A percentile compares a stretch with the other conserved stretches of the same genome.
phyloP scores from a whole-genome alignment of 2,797 vertebrate genomes.

The Enteromius thamalakanensis region DNA sequence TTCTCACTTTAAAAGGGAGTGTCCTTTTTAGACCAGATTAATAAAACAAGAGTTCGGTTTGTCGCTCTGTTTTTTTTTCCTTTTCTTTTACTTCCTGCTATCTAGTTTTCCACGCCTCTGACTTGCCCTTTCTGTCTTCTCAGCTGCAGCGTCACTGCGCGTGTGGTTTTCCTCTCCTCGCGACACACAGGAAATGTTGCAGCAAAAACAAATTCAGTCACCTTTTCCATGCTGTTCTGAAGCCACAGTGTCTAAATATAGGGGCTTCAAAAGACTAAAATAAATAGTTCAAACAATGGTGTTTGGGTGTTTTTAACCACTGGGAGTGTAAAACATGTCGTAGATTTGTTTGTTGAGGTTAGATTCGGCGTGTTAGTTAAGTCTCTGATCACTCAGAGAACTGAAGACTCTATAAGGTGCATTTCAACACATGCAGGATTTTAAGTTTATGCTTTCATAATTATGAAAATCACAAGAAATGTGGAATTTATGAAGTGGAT shows the following conservation, averaged over 20 bases:
- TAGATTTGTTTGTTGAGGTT: slow-evolving; percentile 69
- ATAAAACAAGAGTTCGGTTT: slow-evolving; percentile 46
- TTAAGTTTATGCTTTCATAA: neutral
- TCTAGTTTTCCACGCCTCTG: slow-evolving; percentile 78
- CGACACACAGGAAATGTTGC: slow-evolving; percentile 79
- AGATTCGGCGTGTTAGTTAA: slow-evolving; percentile 61
- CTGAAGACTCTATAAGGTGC: neutral
- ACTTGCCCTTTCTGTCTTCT: slow-evolving; percentile 65
- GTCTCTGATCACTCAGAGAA: neutral
- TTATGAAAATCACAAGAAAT: neutral
- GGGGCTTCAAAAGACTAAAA: slow-evolving; percentile 71
- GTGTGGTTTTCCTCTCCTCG: slow-evolving; percentile 77
- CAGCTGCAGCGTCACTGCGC: slow-evolving; percentile 75
- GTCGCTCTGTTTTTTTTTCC: slow-evolving; percentile 57
- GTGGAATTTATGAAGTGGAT: neutral
- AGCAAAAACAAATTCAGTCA: slow-evolving; percentile 83
- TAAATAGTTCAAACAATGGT: slow-evolving; percentile 75
- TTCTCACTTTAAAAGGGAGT: slow-evolving; percentile 64
- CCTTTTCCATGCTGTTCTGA: slow-evolving; percentile 80
- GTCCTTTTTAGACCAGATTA: slow-evolving; percentile 58
- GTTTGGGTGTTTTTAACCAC: slow-evolving; percentile 72
- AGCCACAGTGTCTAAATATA: slow-evolving; percentile 80
- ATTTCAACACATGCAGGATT: neutral
- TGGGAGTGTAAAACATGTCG: slow-evolving; percentile 71
- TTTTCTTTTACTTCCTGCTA: slow-evolving; percentile 77